Conservation (phyloP, 2,113 vertebrate genomes). For the Stigmatopora argus region DNA sequence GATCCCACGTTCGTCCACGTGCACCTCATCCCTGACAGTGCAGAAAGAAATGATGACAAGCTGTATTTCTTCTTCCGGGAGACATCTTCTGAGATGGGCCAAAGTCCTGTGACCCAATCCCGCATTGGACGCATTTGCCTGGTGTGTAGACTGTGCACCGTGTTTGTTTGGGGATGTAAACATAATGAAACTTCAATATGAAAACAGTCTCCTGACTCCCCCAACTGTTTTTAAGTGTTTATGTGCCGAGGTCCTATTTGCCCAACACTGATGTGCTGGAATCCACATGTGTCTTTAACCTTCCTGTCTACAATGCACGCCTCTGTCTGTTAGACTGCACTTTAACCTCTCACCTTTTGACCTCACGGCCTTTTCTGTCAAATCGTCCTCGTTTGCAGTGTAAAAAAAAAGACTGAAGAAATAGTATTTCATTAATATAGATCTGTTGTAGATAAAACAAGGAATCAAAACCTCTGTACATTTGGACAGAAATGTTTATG, state of each 20-base stretch:
- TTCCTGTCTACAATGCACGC: constrained; percentile 56
- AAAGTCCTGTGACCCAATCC: constrained; percentile 87
- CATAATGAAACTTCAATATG: constrained; percentile 30
- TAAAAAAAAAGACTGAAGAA: constrained; percentile 3
- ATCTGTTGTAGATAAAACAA: too few relatives aligned
- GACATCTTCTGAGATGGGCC: constrained; percentile 86
- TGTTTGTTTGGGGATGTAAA: constrained; percentile 41
- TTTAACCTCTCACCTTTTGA: constrained; percentile 50
- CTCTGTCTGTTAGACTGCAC: constrained; percentile 51
- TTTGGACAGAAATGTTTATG: too few relatives aligned
- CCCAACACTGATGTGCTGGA: constrained; percentile 57
- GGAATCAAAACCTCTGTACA: too few relatives aligned
- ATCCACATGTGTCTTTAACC: constrained; percentile 66
- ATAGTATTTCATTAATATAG: constrained; percentile 11
- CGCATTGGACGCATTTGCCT: constrained; percentile 95
- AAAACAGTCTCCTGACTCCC: constrained; percentile 30
- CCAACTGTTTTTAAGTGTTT: constrained; percentile 24
- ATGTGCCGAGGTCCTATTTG: constrained; percentile 39
- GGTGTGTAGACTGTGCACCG: constrained; percentile 66
- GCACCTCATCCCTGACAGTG: constrained; percentile 94
- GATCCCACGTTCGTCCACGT: constrained; percentile 89
- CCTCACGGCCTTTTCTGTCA: constrained; percentile 42
- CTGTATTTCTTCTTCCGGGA: constrained; percentile 99
- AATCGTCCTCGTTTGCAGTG: constrained; percentile 28
- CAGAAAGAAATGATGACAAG: constrained; percentile 93